Evolutionary conservation across 2,888 invertebrate species (phyloP), one percentile per base, ranked within the genome.

Genomic region (Pyrocoelia pectoralis): DNA sequence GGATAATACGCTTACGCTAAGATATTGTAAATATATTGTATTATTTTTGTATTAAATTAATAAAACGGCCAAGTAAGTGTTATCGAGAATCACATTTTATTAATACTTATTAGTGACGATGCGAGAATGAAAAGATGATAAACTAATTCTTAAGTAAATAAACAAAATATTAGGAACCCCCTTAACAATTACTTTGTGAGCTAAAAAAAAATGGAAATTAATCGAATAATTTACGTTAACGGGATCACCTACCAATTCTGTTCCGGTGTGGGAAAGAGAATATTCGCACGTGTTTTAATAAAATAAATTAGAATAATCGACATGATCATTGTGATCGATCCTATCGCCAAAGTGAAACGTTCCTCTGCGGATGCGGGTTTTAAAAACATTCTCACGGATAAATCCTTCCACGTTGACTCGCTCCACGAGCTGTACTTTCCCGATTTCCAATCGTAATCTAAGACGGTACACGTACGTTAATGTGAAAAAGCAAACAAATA

Each of bases 341-440:
- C 88, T 9, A 85, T 73, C n/a, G 83, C 78, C 38, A 88, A 78
- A 1, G 84, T 86, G 61, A 84, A 74, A 40, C 82, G 80, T 77
- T 88, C 87, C 43, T 85, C 84, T 17, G 80, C 79, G 14, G 86
- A 84, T 9, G 90, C 84, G 50, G 94, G 90, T 72, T 88, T 84
- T 61, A 95, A 83, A 80, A 94, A 95, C 83, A 95, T 87, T 67
- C 92, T 86, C 64, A 92, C 88, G 72, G 85, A 87, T 72, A 93
- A 85, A 57, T 86, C 83, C 58, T 85, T 83, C 94, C 95, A 96
- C 41, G 92, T 88, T 0, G 94, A 94, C 84, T 95, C 95, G 14
- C 94, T 89, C 95, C 95, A 95, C 9, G 94, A 89, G 2, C 95
- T 94, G 80, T 90, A 96, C 72, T 84, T 70, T 10, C 90, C 89